Conservation (phyloP, 2,113 vertebrate species). For the Nothocercus julius region DNA sequence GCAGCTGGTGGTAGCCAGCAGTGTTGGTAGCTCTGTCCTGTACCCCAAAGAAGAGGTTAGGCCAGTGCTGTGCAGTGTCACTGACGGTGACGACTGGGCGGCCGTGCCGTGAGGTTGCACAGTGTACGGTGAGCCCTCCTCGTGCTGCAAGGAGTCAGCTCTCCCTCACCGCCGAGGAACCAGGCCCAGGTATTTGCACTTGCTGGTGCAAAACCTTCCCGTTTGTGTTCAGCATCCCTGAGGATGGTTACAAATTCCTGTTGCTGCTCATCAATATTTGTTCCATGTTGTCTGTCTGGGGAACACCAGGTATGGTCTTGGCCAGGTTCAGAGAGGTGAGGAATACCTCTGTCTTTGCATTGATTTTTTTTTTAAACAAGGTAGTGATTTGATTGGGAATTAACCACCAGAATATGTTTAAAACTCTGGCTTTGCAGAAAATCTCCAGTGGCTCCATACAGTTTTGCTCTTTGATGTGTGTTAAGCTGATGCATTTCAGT, state of each 20-base stretch:
- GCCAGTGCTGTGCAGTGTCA: background rate
- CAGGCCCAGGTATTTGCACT: background rate
- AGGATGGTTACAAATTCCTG: background rate
- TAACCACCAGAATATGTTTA: background rate
- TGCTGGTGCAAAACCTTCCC: background rate
- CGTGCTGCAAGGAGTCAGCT: background rate
- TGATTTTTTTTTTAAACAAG: rapidly evolving
- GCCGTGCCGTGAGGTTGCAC: background rate
- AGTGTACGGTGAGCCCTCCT: background rate
- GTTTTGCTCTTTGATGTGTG: background rate
- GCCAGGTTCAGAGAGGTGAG: background rate
- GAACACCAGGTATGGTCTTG: rapidly evolving
- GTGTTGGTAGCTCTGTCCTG: background rate
- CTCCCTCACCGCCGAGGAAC: background rate
- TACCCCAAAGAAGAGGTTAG: background rate
- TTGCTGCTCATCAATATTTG: background rate
- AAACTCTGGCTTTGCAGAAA: background rate
- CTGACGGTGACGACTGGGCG: too few relatives aligned
- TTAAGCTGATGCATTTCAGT: background rate
- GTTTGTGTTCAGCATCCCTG: background rate
- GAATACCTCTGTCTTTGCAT: background rate
- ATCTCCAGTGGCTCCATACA: rapidly evolving
- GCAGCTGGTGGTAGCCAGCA: background rate
- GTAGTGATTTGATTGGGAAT: background rate
- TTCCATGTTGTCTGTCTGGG: rapidly evolving